Conservation (phyloP, 2,113 vertebrate genomes). For the Pteronura brasiliensis region DNA sequence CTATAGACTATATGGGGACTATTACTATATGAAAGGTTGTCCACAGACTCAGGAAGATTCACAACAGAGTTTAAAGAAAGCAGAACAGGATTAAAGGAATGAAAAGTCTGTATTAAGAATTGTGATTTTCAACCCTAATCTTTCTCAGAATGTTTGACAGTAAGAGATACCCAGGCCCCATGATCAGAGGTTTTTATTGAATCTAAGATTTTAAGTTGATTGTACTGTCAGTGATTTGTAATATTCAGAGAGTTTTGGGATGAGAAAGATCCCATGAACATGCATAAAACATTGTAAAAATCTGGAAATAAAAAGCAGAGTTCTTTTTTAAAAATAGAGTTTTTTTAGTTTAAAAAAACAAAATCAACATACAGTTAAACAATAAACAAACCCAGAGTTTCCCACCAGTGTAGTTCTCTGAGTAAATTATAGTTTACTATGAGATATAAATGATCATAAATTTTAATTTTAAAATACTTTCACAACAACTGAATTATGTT, state of each 20-base stretch:
- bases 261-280: not conserved
- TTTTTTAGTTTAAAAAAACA: not conserved
- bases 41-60: not conserved
- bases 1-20: not conserved
- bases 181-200: not conserved
- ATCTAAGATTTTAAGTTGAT: not conserved
- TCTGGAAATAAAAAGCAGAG: not conserved
- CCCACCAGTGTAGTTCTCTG: not conserved
- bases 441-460: not conserved
- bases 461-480: not conserved
- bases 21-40: not conserved
- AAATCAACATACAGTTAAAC: not conserved
- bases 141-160: not conserved
- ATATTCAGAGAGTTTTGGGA: not conserved
- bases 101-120: not conserved
- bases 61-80: not conserved
- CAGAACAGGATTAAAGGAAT: rapidly evolving
- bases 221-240: not conserved
- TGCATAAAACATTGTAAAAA: not conserved
- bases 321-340: not conserved
- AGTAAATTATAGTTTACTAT: not conserved
- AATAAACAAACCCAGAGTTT: not conserved
- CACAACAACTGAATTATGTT: not conserved
- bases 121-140: not conserved
- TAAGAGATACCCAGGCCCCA: not conserved